Conservation (phyloP, 2,888 invertebrate species). For the Toxonevra muliebris region DNA sequence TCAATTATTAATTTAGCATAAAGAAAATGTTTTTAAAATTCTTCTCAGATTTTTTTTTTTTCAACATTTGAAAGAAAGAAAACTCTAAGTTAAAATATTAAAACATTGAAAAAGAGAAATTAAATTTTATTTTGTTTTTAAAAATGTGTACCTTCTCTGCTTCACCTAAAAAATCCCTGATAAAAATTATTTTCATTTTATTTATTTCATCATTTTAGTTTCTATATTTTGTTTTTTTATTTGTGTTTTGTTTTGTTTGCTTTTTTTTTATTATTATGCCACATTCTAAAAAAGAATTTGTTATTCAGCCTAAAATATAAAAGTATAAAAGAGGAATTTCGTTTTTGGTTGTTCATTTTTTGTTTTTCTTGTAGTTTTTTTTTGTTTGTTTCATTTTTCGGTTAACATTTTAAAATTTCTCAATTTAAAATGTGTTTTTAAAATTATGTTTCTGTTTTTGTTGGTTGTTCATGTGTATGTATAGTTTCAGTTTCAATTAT, state of each 20-base stretch:
- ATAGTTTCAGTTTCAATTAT: constrained; percentile 29
- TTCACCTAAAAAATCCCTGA: constrained; percentile 53
- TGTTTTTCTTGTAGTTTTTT: neutral
- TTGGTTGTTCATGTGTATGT: constrained; percentile 2
- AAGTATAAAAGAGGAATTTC: constrained; percentile 46
- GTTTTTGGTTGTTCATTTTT: constrained; percentile 17
- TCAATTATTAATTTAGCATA: constrained; percentile 28
- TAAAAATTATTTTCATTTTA: constrained; percentile 43
- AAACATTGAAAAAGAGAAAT: constrained; percentile 19
- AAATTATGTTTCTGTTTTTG: constrained; percentile 14
- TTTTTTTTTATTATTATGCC: constrained; percentile 36
- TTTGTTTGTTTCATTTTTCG: constrained; percentile 10
- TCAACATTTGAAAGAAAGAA: constrained; percentile 10
- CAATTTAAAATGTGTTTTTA: constrained; percentile 24
- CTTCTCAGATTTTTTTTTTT: constrained; percentile 13
- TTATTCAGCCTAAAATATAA: constrained; percentile 40
- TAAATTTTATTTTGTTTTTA: constrained; percentile 29
- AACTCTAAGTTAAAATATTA: neutral
- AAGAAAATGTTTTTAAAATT: constrained; percentile 30
- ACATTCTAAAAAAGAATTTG: constrained; percentile 32
- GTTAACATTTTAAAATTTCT: constrained; percentile 4
- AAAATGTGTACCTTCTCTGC: constrained; percentile 13
- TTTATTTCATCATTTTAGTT: constrained; percentile 29
- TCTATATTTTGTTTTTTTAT: constrained; percentile 41
- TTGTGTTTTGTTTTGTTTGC: constrained; percentile 43